Evolutionary conservation across 2,888 invertebrate genomes (phyloP).

Genomic region (Cacoxenus indagator): DNA sequence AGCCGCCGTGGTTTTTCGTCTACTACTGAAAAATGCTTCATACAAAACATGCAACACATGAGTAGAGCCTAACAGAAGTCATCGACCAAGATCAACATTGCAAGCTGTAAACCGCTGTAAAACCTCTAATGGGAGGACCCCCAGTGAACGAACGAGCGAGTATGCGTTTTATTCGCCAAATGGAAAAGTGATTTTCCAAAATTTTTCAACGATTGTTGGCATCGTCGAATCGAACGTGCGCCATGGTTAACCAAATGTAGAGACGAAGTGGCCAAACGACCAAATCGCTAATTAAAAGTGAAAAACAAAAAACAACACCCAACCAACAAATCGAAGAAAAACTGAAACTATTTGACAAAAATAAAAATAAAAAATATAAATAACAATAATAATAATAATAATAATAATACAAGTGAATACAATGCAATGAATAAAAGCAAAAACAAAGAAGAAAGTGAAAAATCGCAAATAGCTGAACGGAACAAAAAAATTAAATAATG

Average conservation of each 20-base stretch:
- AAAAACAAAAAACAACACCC: no score
- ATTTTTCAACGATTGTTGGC: not conserved
- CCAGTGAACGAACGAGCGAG: not conserved
- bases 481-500: not conserved
- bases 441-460: slow-evolving; percentile 5
- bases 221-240: not conserved
- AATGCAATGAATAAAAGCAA: not conserved
- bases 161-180: not conserved
- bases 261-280: not conserved
- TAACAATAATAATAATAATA: slow-evolving; percentile 3
- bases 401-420: not conserved
- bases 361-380: not conserved
- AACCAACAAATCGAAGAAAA: no score
- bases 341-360: no score
- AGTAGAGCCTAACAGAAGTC: no score
- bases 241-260: not conserved
- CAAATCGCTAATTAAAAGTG: no score
- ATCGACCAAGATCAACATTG: no score
- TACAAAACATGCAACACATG: no score
- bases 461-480: not conserved
- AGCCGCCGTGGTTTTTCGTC: no score
- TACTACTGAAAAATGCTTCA: no score
- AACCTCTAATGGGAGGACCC: no score
- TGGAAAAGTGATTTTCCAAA: slow-evolving; percentile 8
- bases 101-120: no score